A percentile compares a stretch with the other conserved stretches of the same genome.
Conservation (phyloP, 2,797 vertebrate genomes). For the Sebastes oblongus region DNA sequence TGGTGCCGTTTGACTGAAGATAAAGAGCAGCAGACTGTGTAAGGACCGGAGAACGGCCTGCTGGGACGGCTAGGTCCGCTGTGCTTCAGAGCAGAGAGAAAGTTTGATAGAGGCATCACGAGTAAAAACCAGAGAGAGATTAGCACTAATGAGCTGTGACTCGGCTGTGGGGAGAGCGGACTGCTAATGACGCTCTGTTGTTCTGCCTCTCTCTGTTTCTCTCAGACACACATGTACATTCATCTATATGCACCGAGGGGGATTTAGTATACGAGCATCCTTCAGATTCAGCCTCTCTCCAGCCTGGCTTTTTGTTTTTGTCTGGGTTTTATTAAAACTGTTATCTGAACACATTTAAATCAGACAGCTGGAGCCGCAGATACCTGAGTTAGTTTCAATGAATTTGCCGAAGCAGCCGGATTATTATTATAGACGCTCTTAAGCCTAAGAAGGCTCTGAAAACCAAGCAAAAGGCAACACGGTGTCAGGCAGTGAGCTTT, state of each 20-base stretch:
- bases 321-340: slow-evolving; percentile 31
- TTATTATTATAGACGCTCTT: slow-evolving; percentile 17
- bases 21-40: slow-evolving; percentile 29
- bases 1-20: slow-evolving; percentile 22
- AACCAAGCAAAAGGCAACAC: slow-evolving; percentile 24
- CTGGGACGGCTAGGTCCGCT: slow-evolving; percentile 20
- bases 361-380: slow-evolving; percentile 40
- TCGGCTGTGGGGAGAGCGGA: slow-evolving; percentile 38
- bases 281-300: slow-evolving; percentile 11
- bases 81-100: slow-evolving; percentile 28
- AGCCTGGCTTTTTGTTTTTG: slow-evolving; percentile 25
- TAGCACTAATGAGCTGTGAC: slow-evolving; percentile 71
- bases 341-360: slow-evolving; percentile 26
- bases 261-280: slow-evolving; percentile 18
- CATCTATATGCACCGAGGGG: slow-evolving; percentile 21
- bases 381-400: slow-evolving; percentile 30
- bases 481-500: slow-evolving; percentile 13
- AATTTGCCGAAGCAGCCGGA: slow-evolving; percentile 14
- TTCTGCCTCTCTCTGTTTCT: slow-evolving; percentile 19
- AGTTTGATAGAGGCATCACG: slow-evolving; percentile 44
- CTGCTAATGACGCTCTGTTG: slow-evolving; percentile 51
- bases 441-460: slow-evolving; percentile 19
- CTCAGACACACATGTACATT: background rate
- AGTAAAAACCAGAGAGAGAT: slow-evolving; percentile 52
- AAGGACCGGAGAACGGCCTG: slow-evolving; percentile 8